Evolutionary conservation across 2,113 vertebrate species (phyloP).

Genomic region (Lepus americanus): DNA sequence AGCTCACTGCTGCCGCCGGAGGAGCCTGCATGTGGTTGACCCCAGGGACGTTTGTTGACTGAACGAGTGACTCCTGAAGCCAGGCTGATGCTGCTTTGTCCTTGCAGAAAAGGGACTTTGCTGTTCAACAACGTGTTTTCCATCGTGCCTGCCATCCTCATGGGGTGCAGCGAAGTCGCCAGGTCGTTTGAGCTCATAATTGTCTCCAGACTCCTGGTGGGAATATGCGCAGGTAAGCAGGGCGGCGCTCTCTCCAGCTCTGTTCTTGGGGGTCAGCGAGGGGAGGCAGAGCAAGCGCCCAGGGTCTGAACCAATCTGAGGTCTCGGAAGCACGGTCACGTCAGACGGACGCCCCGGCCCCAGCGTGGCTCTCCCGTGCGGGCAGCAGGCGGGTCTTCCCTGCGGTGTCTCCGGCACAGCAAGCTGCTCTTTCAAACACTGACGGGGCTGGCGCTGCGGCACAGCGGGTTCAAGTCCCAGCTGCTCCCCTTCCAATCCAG

Average conservation of each 20-base stretch:
- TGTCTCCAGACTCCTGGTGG: slow-evolving; percentile 91
- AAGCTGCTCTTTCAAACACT: background rate
- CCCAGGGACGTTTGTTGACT: no score
- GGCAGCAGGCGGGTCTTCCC: background rate
- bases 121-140: slow-evolving; percentile 98
- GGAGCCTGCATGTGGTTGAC: background rate
- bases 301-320: fast-evolving
- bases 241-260: fast-evolving
- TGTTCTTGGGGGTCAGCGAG: fast-evolving
- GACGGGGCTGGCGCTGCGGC: no score
- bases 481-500: no score
- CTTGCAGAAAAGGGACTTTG: slow-evolving; percentile 93
- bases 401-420: background rate
- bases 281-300: background rate
- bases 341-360: fast-evolving
- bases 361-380: fast-evolving
- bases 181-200: slow-evolving; percentile 95
- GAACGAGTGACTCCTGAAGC: background rate
- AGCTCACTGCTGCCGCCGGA: background rate
- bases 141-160: slow-evolving; percentile 93
- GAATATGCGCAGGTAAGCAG: slow-evolving; percentile 94
- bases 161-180: slow-evolving; percentile 92
- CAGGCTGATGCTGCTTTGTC: background rate
- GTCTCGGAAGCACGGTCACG: fast-evolving
- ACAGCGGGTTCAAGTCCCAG: no score